These are phyloP conservation scores for Anodontia alba DNA, from an alignment of 2,888 invertebrate species.

Conservation along the genomic window DNA sequence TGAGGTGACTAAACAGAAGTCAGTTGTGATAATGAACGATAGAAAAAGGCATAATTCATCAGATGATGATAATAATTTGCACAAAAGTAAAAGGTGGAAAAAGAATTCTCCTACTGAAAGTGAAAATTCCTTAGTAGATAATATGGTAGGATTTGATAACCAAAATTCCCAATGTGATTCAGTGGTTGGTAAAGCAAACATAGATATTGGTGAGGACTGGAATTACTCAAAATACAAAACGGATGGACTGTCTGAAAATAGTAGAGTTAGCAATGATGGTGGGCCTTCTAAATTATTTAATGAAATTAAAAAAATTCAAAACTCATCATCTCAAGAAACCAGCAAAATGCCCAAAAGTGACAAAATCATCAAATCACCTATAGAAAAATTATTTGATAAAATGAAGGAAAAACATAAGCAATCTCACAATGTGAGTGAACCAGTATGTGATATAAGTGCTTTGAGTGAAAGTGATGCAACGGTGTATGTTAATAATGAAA, in stretches of 20 bases:
- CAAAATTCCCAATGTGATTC: neutral
- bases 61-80: neutral
- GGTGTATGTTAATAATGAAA: neutral
- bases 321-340: neutral
- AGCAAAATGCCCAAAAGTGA: neutral
- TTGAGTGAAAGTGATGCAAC: neutral
- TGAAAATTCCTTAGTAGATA: neutral
- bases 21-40: neutral
- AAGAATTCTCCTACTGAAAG: neutral
- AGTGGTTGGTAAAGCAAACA: neutral
- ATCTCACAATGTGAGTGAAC: no score
- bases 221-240: neutral
- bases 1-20: neutral
- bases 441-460: neutral
- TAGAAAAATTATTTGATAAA: constrained; percentile 50
- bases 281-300: neutral
- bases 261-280: neutral
- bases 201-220: neutral
- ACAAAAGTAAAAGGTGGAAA: constrained; percentile 18
- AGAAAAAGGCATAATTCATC: neutral
- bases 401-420: constrained; percentile 15
- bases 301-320: neutral
- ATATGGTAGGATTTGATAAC: neutral
- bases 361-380: constrained; percentile 43
- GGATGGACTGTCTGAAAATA: neutral